These are phyloP conservation scores for Cheilosia grossa DNA, from an alignment of 2,888 invertebrate genomes.

Conservation along the genomic window DNA sequence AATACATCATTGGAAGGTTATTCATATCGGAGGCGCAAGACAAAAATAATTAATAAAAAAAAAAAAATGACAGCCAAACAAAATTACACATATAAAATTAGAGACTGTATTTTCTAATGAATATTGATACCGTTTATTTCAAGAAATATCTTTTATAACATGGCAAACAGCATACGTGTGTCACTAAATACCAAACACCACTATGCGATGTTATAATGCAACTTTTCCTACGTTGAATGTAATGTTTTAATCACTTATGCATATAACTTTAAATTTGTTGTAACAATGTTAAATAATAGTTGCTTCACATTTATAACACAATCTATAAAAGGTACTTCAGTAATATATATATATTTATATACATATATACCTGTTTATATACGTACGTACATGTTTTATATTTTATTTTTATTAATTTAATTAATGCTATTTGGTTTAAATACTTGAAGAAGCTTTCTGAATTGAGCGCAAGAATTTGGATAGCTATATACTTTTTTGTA, in stretches of 20 bases:
- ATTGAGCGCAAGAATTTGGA: conserved; percentile 32
- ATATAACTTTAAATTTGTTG: neutral
- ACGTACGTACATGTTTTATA: conserved; percentile 15
- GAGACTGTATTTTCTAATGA: too few relatives aligned
- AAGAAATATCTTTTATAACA: too few relatives aligned
- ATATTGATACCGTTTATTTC: too few relatives aligned
- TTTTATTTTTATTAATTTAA: conserved; percentile 39
- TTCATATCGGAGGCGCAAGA: too few relatives aligned
- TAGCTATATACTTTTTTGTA: conserved; percentile 13
- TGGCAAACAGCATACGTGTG: too few relatives aligned
- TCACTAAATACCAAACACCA: too few relatives aligned
- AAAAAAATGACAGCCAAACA: too few relatives aligned
- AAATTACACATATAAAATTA: too few relatives aligned
- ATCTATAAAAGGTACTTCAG: conserved; percentile 68
- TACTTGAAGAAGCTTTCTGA: conserved; percentile 34
- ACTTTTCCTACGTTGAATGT: neutral
- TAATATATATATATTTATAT: conserved; percentile 40
- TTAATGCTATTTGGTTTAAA: conserved; percentile 22
- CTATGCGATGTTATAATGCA: too few relatives aligned
- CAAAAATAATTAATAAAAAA: too few relatives aligned
- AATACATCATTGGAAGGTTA: too few relatives aligned
- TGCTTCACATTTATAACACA: conserved; percentile 45
- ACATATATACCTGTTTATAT: too few relatives aligned
- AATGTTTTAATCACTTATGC: neutral
- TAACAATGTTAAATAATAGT: conserved; percentile 23